These are phyloP conservation scores for Halcyon senegalensis DNA, from an alignment of 2,113 vertebrate genomes.

Conservation along the genomic window DNA sequence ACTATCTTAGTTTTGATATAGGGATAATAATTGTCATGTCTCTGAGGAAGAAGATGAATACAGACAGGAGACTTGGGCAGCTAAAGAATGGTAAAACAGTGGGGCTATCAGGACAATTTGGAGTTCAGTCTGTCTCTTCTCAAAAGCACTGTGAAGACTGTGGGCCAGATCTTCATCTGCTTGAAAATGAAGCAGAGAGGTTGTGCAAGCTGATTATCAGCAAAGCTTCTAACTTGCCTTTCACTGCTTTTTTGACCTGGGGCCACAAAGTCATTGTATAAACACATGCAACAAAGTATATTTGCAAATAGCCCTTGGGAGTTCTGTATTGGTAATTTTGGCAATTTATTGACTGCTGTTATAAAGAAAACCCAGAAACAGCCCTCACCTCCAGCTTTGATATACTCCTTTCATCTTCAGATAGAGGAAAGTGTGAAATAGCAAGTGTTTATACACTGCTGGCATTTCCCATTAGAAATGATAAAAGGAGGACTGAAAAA, in stretches of 20 bases:
- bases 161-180: not conserved
- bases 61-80: not conserved
- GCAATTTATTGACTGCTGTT: not conserved
- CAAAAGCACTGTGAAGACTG: not conserved
- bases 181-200: not conserved
- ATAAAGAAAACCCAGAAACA: not conserved
- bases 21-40: not conserved
- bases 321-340: not conserved
- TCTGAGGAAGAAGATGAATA: not conserved
- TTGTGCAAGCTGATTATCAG: not conserved
- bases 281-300: not conserved
- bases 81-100: not conserved
- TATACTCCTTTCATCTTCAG: not conserved
- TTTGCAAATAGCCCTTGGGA: not conserved
- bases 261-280: not conserved
- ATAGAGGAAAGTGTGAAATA: not conserved
- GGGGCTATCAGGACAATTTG: not conserved
- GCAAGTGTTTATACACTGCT: not conserved
- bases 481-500: not conserved
- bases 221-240: not conserved
- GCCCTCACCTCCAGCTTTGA: not conserved
- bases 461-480: not conserved
- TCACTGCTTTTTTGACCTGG: not conserved
- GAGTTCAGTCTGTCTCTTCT: not conserved
- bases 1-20: not conserved